Evolutionary conservation across 2,888 invertebrate species (phyloP), one percentile per base, ranked within the genome.

Genomic region (Ormyrus nitidulus): DNA sequence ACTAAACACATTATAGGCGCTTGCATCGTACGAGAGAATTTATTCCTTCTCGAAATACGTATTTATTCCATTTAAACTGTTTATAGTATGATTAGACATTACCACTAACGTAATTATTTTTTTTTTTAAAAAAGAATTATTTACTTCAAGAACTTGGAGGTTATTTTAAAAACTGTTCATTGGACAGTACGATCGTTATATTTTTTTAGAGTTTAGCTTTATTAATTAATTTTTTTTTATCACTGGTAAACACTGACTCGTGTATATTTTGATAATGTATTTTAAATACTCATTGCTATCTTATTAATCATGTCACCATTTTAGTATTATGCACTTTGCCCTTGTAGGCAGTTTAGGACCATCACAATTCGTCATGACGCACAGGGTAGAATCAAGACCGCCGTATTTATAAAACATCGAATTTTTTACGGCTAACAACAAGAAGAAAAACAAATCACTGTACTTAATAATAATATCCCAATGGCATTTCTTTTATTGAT

Each of bases 241-340:
- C 88, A 88, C 87, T 87, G 87, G 87, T 87, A 85, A 85, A 86
- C 85, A 85, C 83, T 83, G 82, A 76, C 81, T 83, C 65, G 71
- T 78, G 81, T 81, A 83, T 80, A 66, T 68, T 66, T 70, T 82
- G 79, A 85, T 83, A 83, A 85, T 84, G 85, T 85, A 85, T 82
- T 84, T 85, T 83, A 83, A 85, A 84, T 84, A 84, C 85, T 86
- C 84, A 82, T 82, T 79, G 65, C 82, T 82, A 34, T 34, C 82
- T 80, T 85, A 81, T 74, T 54, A 49, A 54, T 76, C 58, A 77
- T 59, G 62, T 75, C 64, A 66, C 59, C 71, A 61, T 80, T 54
- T 61, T 79, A 46, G 69, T 88, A 89, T 88, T 88, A 89, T 88
- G 88, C 88, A 88, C 89, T 87, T 88, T 81, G 83, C 88, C 87